Conservation (phyloP, 2,888 invertebrate species). For the Drosophila cyrtoloma region DNA sequence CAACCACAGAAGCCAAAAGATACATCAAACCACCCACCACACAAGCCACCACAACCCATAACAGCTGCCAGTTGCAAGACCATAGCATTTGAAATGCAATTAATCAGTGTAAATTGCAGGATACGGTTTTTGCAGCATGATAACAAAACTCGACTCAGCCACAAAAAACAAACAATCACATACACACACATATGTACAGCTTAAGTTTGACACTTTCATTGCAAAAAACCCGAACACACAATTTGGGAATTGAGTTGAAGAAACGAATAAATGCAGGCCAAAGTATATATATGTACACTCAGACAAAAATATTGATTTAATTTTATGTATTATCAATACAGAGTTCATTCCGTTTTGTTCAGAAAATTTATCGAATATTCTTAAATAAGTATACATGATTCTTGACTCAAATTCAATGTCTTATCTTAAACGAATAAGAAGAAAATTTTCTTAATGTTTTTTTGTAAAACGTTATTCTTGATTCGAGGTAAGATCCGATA, state of each 20-base stretch:
- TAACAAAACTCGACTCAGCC: slow-evolving; percentile 46
- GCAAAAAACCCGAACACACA: slow-evolving; percentile 9
- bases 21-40: background rate
- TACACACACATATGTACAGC: slow-evolving; percentile 8
- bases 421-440: background rate
- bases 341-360: background rate
- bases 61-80: slow-evolving; percentile 42
- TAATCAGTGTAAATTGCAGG: slow-evolving; percentile 69
- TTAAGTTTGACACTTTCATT: slow-evolving; percentile 55
- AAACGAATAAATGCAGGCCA: background rate
- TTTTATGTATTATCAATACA: background rate
- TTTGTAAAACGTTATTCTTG: background rate
- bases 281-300: background rate
- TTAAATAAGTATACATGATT: background rate
- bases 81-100: slow-evolving; percentile 75
- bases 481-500: background rate
- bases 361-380: background rate
- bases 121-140: slow-evolving; percentile 45
- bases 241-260: slow-evolving; percentile 2
- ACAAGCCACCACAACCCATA: background rate
- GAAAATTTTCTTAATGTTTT: fast-evolving
- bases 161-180: slow-evolving; percentile 34
- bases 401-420: background rate
- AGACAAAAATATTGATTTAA: background rate
- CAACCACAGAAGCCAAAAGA: slow-evolving; percentile 33